A percentile compares a stretch with the other conserved stretches of the same genome.
Conservation (phyloP, 2,797 vertebrate species). For the Adrianichthys oophorus region DNA sequence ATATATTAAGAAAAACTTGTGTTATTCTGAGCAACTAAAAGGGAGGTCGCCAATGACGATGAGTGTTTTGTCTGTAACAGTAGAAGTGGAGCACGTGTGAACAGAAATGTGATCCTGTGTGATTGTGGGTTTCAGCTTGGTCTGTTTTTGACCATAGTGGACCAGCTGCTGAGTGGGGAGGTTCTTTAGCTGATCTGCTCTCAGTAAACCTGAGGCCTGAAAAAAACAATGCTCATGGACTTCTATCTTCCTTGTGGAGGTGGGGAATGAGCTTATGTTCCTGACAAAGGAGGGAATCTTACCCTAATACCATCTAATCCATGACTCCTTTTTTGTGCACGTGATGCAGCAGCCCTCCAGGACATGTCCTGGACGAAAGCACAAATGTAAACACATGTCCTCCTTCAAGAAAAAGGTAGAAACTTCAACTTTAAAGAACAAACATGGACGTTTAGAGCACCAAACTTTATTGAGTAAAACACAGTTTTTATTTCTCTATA, state of each 20-base stretch:
- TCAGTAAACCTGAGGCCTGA: not conserved
- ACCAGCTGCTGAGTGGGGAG: slow-evolving; percentile 29
- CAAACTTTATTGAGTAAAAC: slow-evolving; percentile 50
- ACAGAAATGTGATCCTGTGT: slow-evolving; percentile 54
- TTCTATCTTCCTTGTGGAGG: slow-evolving; percentile 8
- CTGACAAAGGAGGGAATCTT: slow-evolving; percentile 33
- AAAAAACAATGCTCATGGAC: not conserved
- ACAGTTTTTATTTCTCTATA: slow-evolving; percentile 32
- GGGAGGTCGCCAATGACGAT: slow-evolving; percentile 27
- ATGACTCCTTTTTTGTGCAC: slow-evolving; percentile 50
- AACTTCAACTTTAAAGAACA: not conserved
- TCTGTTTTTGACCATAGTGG: slow-evolving; percentile 39
- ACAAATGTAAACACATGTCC: slow-evolving; percentile 12
- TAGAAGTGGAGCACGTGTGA: slow-evolving; percentile 25
- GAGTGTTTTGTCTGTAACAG: slow-evolving; percentile 26
- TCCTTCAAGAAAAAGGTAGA: not conserved
- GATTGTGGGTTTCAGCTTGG: slow-evolving; percentile 33
- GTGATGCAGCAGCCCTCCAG: slow-evolving; percentile 30
- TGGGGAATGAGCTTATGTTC: slow-evolving; percentile 6
- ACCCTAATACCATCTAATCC: slow-evolving; percentile 65
- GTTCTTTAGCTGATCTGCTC: slow-evolving; percentile 23
- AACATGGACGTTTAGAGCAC: not conserved
- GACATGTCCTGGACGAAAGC: not conserved
- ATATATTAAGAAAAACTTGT: not conserved
- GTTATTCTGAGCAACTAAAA: not conserved